A percentile compares a stretch with the other conserved stretches of the same genome.
These are phyloP conservation scores for Furcula furcula DNA, from an alignment of 2,888 invertebrate species.

Conservation along the genomic window DNA sequence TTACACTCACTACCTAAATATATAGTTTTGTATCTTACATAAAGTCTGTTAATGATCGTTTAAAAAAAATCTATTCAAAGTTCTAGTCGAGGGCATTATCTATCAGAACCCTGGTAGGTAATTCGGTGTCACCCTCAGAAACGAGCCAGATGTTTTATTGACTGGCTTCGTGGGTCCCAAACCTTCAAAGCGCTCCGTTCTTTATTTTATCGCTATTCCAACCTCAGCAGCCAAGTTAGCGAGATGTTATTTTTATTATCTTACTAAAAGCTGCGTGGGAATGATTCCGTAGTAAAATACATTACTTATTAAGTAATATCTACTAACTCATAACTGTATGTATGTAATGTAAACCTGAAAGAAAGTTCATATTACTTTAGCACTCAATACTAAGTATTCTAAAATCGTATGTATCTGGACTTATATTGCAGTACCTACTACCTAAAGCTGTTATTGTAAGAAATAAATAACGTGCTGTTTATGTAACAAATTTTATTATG, in stretches of 20 bases:
- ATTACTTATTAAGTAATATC: no score
- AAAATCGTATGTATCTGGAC: no score
- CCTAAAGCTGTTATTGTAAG: no score
- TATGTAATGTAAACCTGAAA: no score
- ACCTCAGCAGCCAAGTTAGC: conserved; percentile 42
- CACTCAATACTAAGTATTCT: no score
- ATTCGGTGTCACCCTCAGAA: conserved; percentile 52
- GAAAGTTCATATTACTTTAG: no score
- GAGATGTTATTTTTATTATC: conserved; percentile 38
- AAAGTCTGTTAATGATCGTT: no score
- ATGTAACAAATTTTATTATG: conserved; percentile 20
- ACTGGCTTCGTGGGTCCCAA: conserved; percentile 49
- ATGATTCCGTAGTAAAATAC: neutral
- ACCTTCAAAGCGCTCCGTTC: conserved; percentile 39
- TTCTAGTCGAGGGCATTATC: conserved; percentile 38
- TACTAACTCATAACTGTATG: no score
- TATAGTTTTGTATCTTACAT: no score
- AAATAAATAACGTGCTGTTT: no score
- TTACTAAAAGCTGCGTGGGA: conserved; percentile 13
- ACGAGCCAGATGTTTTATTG: conserved; percentile 50
- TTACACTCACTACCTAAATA: no score
- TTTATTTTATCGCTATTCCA: conserved; percentile 40
- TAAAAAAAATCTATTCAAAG: neutral
- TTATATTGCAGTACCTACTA: no score
- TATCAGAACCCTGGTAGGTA: conserved; percentile 51